A percentile compares a stretch with the other conserved stretches of the same genome.
Conservation (phyloP, 2,888 invertebrate species). For the Oscheius myriophilus region DNA sequence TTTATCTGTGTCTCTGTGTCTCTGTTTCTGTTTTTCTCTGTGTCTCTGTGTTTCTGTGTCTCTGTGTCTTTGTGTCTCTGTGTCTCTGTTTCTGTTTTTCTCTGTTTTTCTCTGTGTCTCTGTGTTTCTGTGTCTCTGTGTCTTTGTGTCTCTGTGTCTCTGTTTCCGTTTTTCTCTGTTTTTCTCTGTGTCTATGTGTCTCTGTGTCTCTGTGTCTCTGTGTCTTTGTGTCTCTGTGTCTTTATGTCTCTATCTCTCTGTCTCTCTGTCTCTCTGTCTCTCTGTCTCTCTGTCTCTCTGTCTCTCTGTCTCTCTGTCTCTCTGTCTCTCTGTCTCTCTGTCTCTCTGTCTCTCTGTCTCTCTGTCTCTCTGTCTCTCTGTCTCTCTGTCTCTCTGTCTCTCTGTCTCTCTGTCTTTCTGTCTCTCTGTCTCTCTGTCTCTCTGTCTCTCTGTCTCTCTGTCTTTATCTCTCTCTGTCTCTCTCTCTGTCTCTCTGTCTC, state of each 20-base stretch:
- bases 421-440: neutral
- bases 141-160: neutral
- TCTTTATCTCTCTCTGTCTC: constrained; percentile 8
- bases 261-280: constrained; percentile 12
- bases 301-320: constrained; percentile 13
- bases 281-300: constrained; percentile 1
- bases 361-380: constrained; percentile 4
- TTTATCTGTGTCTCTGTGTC: neutral
- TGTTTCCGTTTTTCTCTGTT: too few species aligned
- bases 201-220: neutral
- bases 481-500: neutral
- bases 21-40: constrained; percentile 4
- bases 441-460: neutral
- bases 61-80: constrained; percentile 8
- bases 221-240: constrained; percentile 9
- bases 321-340: neutral
- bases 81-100: neutral
- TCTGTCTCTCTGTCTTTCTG: neutral
- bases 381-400: neutral
- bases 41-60: too few species aligned
- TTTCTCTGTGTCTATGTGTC: constrained; percentile 8
- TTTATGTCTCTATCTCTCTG: too few species aligned
- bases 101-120: constrained; percentile 8
- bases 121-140: constrained; percentile 9
- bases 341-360: neutral